phyloP scores from a whole-genome alignment of 2,888 invertebrate species.

The Epinotia brunnichana region DNA sequence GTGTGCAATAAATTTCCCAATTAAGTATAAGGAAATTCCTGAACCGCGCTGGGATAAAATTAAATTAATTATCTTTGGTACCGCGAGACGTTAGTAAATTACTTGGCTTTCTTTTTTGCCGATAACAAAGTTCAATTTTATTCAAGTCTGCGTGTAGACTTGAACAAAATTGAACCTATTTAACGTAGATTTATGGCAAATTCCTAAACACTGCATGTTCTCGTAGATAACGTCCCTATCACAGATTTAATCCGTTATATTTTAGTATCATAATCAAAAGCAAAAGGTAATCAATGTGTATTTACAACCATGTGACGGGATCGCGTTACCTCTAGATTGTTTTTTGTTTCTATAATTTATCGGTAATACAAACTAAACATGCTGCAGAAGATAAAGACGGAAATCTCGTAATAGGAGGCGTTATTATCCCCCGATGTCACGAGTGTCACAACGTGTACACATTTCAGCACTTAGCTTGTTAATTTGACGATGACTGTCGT shows the following conservation, averaged over 20 bases:
- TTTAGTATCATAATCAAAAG: too few relatives aligned
- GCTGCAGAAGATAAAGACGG: slow-evolving; percentile 55
- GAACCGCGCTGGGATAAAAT: slow-evolving; percentile 70
- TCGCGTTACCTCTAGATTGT: neutral
- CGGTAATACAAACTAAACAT: slow-evolving; percentile 12
- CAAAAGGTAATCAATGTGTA: too few relatives aligned
- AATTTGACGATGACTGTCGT: slow-evolving; percentile 80
- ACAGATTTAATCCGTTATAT: too few relatives aligned
- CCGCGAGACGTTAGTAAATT: slow-evolving; percentile 47
- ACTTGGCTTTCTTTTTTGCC: neutral
- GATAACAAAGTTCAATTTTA: neutral
- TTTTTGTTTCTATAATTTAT: neutral
- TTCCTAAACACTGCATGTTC: too few relatives aligned
- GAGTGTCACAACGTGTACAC: slow-evolving; percentile 71
- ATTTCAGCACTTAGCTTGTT: slow-evolving; percentile 81
- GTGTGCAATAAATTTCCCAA: slow-evolving; percentile 82
- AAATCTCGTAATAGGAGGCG: slow-evolving; percentile 50
- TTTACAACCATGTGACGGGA: neutral
- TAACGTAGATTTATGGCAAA: too few relatives aligned
- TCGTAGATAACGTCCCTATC: too few relatives aligned
- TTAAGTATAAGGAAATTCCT: slow-evolving; percentile 77
- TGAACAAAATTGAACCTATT: too few relatives aligned
- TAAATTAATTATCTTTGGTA: slow-evolving; percentile 71
- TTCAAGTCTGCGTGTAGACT: neutral
- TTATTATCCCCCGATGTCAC: slow-evolving; percentile 49